A percentile compares a stretch with the other conserved stretches of the same genome.
These are phyloP conservation scores for Palythoa grandiflora DNA, from an alignment of 92 coral and sea anemone genomes.

Conservation along the genomic window DNA sequence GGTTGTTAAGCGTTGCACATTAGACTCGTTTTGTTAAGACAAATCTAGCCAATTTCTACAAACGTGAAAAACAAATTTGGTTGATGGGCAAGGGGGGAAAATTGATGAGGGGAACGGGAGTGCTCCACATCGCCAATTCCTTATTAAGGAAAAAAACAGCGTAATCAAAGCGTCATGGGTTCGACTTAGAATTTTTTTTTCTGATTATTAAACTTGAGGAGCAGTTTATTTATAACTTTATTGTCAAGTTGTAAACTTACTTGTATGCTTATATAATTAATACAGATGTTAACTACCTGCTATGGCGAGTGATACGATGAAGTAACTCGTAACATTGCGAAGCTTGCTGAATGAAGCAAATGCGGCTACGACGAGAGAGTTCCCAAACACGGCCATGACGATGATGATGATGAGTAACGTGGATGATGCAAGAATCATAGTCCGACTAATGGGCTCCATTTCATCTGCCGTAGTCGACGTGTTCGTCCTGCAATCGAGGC, in stretches of 20 bases:
- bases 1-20: no score
- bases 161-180: no score
- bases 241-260: no score
- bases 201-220: no score
- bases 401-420: conserved; percentile 71
- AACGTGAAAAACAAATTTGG: no score
- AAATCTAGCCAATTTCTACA: no score
- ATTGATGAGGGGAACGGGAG: no score
- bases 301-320: conserved; percentile 89
- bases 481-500: not conserved
- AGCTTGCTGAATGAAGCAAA: conserved; percentile 75
- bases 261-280: not conserved
- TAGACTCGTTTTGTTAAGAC: no score
- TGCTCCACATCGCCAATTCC: no score
- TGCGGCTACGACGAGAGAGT: conserved; percentile 81
- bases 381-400: conserved; percentile 80
- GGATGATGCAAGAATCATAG: conserved; percentile 60
- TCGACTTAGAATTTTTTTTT: no score
- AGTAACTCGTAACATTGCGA: conserved; percentile 90
- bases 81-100: no score
- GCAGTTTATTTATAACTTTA: not conserved
- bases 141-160: no score
- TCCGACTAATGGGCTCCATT: conserved; percentile 1
- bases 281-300: conserved; percentile 61
- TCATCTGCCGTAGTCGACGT: not conserved